These are phyloP conservation scores for Triplophysa tibetana DNA, from an alignment of 2,113 vertebrate genomes.

Conservation along the genomic window DNA sequence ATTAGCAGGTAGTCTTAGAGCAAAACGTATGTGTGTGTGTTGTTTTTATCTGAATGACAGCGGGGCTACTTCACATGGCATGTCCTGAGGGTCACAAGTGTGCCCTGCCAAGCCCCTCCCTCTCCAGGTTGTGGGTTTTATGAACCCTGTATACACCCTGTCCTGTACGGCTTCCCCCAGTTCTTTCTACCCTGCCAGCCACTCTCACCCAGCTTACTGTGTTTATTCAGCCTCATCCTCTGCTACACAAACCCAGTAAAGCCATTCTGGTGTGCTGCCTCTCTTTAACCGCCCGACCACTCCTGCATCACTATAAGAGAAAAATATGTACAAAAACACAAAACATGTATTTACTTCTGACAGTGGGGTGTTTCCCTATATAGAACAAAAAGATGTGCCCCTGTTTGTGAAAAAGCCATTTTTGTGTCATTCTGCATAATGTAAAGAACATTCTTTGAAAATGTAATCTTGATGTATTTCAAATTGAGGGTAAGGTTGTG, in stretches of 20 bases:
- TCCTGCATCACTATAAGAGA: background rate
- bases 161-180: conserved; percentile 36
- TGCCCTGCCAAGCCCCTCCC: conserved; percentile 38
- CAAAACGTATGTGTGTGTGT: background rate
- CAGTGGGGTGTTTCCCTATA: background rate
- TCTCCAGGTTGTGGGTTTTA: conserved; percentile 19
- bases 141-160: conserved; percentile 32
- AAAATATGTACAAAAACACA: background rate
- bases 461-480: too few relatives aligned
- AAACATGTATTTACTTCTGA: background rate
- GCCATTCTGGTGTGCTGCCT: conserved; percentile 44
- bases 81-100: conserved; percentile 39
- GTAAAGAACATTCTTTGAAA: too few relatives aligned
- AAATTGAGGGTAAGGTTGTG: too few relatives aligned
- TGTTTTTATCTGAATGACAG: conserved; percentile 43
- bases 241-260: conserved; percentile 64
- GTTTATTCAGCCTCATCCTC: conserved; percentile 81
- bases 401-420: too few relatives aligned
- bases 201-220: conserved; percentile 45
- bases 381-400: background rate
- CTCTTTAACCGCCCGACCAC: background rate
- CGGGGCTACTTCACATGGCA: conserved; percentile 48
- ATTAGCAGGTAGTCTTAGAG: conserved; percentile 9
- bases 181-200: conserved; percentile 14
- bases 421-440: too few relatives aligned